Evolutionary conservation across 1,140 invertebrate genomes (phyloP).

Genomic region (Cryptotermes secundus): DNA sequence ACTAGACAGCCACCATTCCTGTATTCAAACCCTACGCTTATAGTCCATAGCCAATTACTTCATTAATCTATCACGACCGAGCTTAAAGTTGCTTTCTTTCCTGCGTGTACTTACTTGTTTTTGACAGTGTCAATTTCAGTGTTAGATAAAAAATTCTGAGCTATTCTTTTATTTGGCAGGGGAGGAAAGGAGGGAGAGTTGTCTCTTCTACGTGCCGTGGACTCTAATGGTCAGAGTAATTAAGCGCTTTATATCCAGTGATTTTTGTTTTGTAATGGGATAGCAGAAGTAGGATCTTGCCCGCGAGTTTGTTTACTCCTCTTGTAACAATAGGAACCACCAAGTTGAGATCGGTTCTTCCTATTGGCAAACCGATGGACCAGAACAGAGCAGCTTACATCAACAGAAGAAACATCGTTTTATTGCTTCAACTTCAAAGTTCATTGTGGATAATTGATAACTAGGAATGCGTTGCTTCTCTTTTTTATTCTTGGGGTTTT

Average conservation of each 20-base stretch:
- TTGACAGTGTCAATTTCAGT: background rate
- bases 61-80: no score
- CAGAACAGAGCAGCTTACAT: background rate
- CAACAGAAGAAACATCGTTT: background rate
- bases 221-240: slow-evolving; percentile 8
- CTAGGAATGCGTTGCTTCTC: no score
- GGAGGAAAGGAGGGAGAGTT: background rate
- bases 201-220: background rate
- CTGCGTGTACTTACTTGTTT: background rate
- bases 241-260: background rate
- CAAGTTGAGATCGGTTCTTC: background rate
- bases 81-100: background rate
- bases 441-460: no score
- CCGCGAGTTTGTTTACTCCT: background rate
- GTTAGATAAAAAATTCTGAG: background rate
- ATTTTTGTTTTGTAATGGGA: background rate
- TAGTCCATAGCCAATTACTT: no score
- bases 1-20: no score
- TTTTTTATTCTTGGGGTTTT: no score
- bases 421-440: background rate
- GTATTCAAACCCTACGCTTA: no score
- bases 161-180: background rate
- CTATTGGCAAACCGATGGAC: background rate
- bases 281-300: background rate
- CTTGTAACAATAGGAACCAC: background rate